Evolutionary conservation across 2,888 invertebrate genomes (phyloP).

Genomic region (Agapostemon virescens): DNA sequence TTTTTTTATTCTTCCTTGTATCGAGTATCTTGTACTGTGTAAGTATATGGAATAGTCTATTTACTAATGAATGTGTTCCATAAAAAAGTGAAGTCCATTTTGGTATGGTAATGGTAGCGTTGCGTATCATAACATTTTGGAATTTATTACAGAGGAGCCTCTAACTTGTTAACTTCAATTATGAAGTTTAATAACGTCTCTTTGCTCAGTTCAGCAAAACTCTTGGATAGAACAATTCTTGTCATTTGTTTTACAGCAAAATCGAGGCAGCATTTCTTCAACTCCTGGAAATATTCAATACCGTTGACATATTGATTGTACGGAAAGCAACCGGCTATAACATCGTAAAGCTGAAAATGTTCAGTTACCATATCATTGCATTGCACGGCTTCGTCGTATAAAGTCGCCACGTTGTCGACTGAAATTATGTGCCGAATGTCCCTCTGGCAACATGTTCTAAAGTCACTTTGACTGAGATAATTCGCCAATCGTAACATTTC

Average conservation of each 20-base stretch:
- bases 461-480: constrained; percentile 83
- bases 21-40: neutral
- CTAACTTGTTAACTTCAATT: constrained; percentile 80
- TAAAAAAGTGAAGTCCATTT: neutral
- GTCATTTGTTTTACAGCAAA: constrained; percentile 85
- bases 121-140: neutral
- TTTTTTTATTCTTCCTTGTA: constrained; percentile 1
- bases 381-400: constrained; percentile 83
- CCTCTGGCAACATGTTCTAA: constrained; percentile 83
- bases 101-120: neutral
- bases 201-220: constrained; percentile 83
- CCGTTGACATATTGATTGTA: neutral
- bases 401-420: constrained; percentile 83
- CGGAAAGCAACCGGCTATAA: neutral
- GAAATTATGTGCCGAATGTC: no score
- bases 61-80: neutral
- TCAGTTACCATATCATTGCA: constrained; percentile 77
- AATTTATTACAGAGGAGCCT: constrained; percentile 79
- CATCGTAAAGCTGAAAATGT: neutral
- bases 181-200: constrained; percentile 83
- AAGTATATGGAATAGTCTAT: neutral
- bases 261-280: constrained; percentile 84
- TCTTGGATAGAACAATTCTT: constrained; percentile 82
- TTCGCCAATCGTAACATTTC: constrained; percentile 83
- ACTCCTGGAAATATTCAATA: constrained; percentile 78